phyloP scores from a whole-genome alignment of 2,888 invertebrate species.

The Bruchidius siliquastri region DNA sequence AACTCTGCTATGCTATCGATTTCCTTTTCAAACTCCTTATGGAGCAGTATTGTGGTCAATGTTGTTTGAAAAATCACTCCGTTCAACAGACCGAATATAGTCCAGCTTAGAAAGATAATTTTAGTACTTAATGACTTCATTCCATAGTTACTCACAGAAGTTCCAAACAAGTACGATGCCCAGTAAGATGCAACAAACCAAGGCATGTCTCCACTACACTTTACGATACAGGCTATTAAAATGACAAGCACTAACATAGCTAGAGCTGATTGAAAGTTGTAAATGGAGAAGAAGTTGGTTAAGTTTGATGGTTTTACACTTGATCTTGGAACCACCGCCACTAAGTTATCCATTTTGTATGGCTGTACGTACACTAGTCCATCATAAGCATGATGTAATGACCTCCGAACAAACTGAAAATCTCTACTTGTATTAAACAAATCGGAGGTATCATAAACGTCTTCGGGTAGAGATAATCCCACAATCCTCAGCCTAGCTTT shows the following conservation, averaged over 20 bases:
- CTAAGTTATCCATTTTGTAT: neutral
- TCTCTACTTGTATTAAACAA: neutral
- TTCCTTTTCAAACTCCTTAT: neutral
- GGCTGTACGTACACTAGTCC: neutral
- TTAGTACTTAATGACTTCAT: constrained; percentile 1
- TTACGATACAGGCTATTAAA: neutral
- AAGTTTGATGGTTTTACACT: neutral
- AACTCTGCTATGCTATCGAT: constrained; percentile 1
- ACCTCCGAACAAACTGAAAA: neutral
- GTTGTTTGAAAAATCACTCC: neutral
- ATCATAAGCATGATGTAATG: neutral
- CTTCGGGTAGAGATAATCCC: neutral
- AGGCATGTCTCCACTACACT: neutral
- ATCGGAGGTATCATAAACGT: neutral
- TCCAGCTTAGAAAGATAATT: neutral
- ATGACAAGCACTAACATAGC: neutral
- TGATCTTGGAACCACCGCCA: neutral
- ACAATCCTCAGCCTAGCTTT: constrained; percentile 1
- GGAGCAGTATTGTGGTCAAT: neutral
- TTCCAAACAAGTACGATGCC: neutral
- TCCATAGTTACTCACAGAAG: neutral
- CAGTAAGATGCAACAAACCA: neutral
- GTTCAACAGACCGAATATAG: neutral
- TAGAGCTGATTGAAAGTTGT: neutral
- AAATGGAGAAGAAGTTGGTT: neutral